A percentile compares a stretch with the other conserved stretches of the same genome.
Conservation (phyloP, 2,888 invertebrate species). For the Lypha dubia region DNA sequence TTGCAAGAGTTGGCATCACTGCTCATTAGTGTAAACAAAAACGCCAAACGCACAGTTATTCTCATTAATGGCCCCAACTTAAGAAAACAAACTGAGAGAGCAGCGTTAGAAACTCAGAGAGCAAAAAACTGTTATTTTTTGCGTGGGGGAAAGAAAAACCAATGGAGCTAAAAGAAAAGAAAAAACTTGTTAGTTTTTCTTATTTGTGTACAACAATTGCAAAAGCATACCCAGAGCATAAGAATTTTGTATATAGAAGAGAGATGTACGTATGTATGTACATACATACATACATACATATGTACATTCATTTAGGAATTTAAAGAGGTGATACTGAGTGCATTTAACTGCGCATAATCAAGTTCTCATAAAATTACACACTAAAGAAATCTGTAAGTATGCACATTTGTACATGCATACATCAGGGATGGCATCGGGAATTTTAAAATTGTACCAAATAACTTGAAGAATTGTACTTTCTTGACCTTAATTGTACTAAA, state of each 20-base stretch:
- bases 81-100: conserved; percentile 17
- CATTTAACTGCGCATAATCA: conserved; percentile 45
- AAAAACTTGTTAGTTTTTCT: neutral
- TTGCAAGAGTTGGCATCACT: too few relatives aligned
- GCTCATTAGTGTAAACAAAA: conserved; percentile 37
- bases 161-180: neutral
- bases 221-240: neutral
- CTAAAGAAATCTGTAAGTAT: neutral
- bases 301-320: neutral
- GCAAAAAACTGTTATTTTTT: neutral
- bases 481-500: too few relatives aligned
- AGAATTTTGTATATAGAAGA: neutral
- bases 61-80: neutral
- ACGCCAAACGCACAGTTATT: neutral
- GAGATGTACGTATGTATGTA: neutral
- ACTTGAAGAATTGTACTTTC: too few relatives aligned
- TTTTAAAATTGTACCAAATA: too few relatives aligned
- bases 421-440: too few relatives aligned
- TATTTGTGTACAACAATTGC: neutral
- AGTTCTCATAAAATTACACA: conserved; percentile 20
- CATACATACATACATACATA: neutral
- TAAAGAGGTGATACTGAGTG: neutral
- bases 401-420: neutral
- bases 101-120: neutral
- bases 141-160: conserved; percentile 1